Evolutionary conservation across 2,797 vertebrate species (phyloP), one percentile per base, ranked within the genome.

Genomic region (Crotalus adamanteus): DNA sequence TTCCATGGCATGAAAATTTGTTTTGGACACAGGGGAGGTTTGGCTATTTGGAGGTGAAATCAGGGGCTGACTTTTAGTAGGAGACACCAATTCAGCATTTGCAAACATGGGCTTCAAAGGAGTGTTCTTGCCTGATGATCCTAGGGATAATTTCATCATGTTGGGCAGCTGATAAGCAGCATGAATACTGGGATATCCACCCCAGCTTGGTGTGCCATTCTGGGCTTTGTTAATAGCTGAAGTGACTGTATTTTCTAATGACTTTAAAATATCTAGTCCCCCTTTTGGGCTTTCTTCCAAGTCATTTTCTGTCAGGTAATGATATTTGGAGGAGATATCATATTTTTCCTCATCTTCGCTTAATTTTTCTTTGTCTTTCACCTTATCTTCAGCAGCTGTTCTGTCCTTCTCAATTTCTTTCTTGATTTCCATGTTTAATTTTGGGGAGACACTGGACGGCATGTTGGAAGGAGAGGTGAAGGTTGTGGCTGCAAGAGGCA

Each of bases 141-240:
- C 99, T 91, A 99, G 96, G 0, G 99, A 99, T 92, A 99, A 97
- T 96, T 99, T 99, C 99, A 99, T 99, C 97, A 99, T 99, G 95
- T 99, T 99, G 86, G 99, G 99, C 73, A 99, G 98, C 97, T 99
- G 99, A 96, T 99, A 99, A 94, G 99, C 99, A n/a, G 99, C 99
- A 3, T 99, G 99, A 94, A 99, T 99, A 96, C 99, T 99, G 89
- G 99, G 99, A 95, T 99, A 99, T 94, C 99, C 99, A 88, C 99
- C 99, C 99, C 99, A 99, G 96, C 99, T 99, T 4, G 99, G 99
- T 4, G 99, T 99, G 92, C 99, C 99, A 86, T 99, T 99, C 98
- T 99, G 99, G 93, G 99, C 99, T 98, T 99, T 99, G 96, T 99
- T 99, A 96, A 99, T 99, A 92, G 99, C 99, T 22, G 99, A 99